phyloP scores from a whole-genome alignment of 2,797 vertebrate species.

The Capromys pilorides region DNA sequence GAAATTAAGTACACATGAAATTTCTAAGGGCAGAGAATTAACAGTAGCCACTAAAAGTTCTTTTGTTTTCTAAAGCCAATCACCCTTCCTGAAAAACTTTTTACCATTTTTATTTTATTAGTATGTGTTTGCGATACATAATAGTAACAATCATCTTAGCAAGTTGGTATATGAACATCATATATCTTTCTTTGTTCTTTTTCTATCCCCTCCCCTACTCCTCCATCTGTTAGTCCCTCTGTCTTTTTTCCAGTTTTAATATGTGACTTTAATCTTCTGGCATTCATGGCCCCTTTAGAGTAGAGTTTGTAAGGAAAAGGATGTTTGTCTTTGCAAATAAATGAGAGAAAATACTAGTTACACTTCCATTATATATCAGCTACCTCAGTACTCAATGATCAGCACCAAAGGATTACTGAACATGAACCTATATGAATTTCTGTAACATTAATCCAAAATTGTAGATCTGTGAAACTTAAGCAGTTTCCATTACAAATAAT shows the following conservation, averaged over 20 bases:
- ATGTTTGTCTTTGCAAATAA: not conserved
- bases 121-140: not conserved
- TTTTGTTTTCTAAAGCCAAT: not conserved
- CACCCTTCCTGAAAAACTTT: not conserved
- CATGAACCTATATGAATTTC: not conserved
- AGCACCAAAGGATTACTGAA: not conserved
- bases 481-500: conserved; percentile 26
- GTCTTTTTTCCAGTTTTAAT: not conserved
- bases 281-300: not conserved
- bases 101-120: not conserved
- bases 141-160: not conserved
- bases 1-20: not conserved
- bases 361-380: not conserved
- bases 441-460: not conserved
- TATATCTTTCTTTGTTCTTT: not conserved
- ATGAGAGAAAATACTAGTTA: not conserved
- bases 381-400: not conserved
- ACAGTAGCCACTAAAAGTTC: not conserved
- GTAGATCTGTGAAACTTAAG: conserved; percentile 2
- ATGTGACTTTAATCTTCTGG: not conserved
- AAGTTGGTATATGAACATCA: not conserved
- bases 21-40: not conserved
- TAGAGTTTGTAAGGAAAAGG: not conserved
- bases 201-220: not conserved
- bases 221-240: not conserved